Base-by-base conservation (phyloP, 1,140 invertebrate species). In the Trichomalopsis sarcophagae region DNA sequence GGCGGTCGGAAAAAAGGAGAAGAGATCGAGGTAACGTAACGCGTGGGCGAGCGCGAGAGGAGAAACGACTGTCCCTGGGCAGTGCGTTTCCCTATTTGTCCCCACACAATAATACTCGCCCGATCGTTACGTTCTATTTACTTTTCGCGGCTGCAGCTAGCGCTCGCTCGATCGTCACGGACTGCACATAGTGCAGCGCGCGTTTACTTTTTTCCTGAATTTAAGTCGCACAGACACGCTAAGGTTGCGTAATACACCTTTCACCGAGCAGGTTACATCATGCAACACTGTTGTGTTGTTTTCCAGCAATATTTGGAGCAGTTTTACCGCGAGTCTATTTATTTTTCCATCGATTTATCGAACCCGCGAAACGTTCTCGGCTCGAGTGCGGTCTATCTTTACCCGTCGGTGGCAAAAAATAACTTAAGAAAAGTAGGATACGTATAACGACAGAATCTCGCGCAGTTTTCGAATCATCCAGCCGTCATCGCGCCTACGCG, bases 51-150 rank as follows among this genome's bases (percentile, higher is more conserved):
- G 75, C 7, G n/a, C 50, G 17, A 50, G 13, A 14, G 30, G 11
- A 66, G 11, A 55, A 74, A 69, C 69, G 21, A 75, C 66, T 68
- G 55, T 30, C 44, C 47, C 47, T 13, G 27, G 27, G 30, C 3
- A 40, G 10, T 79, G 40, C 50, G 47, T 75, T 77, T 69, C 36
- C 23, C 23, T 69, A 23, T 84, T 50, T 73, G n/a, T 77, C 30
- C 23, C 27, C 23, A 3, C 68, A 11, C 68, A 27, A 71, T 40
- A 40, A 11, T 44, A 44, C 9, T 44, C 7, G 10, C 10, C n/a
- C 76, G 47, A 47, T 30, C n/a, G 40, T 78, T 78, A 55, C 76
- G 44, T 78, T 78, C 76, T 23, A 55, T 55, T 78, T 55, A 55
- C 7, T 44, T 75, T 75, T 44, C 73, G 27, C 71, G 11, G 10